Conservation (phyloP, 2,113 vertebrate genomes). For the Microcebus jonahi region DNA sequence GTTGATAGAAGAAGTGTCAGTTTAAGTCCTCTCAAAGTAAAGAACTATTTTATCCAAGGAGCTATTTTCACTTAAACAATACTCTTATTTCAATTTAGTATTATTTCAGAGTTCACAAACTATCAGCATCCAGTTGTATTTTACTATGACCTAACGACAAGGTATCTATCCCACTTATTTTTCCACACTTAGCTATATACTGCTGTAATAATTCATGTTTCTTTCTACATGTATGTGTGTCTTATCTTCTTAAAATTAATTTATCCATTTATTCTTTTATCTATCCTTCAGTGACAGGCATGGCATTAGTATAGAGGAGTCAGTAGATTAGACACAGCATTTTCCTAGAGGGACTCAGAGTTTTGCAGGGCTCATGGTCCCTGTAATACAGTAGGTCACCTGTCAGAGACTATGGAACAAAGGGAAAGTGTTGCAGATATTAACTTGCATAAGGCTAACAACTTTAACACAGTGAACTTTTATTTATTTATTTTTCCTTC, state of each 20-base stretch:
- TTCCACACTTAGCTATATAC: neutral
- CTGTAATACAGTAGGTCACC: neutral
- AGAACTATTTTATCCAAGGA: neutral
- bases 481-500: conserved; percentile 46
- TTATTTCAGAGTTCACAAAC: neutral
- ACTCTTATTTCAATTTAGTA: neutral
- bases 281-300: neutral
- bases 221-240: neutral
- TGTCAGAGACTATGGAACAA: neutral
- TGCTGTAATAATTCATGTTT: neutral
- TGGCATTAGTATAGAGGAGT: neutral
- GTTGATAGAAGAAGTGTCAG: neutral
- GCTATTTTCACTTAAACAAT: conserved; percentile 16
- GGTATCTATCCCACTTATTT: neutral
- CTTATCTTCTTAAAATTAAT: neutral
- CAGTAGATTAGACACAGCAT: neutral
- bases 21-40: neutral
- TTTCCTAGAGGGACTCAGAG: neutral
- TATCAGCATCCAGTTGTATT: neutral
- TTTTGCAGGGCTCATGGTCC: neutral
- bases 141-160: neutral
- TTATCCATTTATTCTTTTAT: neutral
- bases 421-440: neutral
- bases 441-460: neutral
- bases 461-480: conserved; percentile 30